Evolutionary conservation across 2,888 invertebrate species (phyloP).

Genomic region (Calameuta pallipes): DNA sequence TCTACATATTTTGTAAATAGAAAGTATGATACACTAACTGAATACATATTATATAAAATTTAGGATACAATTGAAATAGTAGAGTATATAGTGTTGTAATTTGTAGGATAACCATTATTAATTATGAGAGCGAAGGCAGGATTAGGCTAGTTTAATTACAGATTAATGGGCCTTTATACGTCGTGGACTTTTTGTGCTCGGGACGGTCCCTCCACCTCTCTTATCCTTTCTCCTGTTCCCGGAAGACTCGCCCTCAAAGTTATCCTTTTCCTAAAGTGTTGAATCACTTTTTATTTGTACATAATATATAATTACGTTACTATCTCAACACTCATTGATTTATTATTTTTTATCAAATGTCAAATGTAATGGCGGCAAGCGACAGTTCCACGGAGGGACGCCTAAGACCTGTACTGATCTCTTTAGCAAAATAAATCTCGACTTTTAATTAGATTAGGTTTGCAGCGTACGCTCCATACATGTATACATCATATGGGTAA

Average conservation of each 20-base stretch:
- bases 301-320: conserved; percentile 50
- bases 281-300: conserved; percentile 55
- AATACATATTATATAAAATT: conserved; percentile 34
- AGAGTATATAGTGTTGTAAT: conserved; percentile 49
- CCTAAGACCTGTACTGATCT: conserved; percentile 44
- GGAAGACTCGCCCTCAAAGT: conserved; percentile 47
- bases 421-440: conserved; percentile 3
- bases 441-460: not conserved
- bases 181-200: conserved; percentile 52
- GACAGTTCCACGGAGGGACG: conserved; percentile 42
- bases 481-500: not conserved
- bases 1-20: conserved; percentile 62
- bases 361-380: conserved; percentile 44
- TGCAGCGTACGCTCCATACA: not conserved
- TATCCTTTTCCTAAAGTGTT: conserved; percentile 52
- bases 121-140: conserved; percentile 47
- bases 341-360: conserved; percentile 51
- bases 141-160: conserved; percentile 51
- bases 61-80: conserved; percentile 32
- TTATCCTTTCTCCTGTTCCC: not conserved
- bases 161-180: conserved; percentile 52
- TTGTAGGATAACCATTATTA: conserved; percentile 41
- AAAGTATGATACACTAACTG: conserved; percentile 40
- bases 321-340: conserved; percentile 49
- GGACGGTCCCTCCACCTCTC: conserved; percentile 42